phyloP scores from a whole-genome alignment of 2,797 vertebrate species.

The Hemibagrus guttatus region DNA sequence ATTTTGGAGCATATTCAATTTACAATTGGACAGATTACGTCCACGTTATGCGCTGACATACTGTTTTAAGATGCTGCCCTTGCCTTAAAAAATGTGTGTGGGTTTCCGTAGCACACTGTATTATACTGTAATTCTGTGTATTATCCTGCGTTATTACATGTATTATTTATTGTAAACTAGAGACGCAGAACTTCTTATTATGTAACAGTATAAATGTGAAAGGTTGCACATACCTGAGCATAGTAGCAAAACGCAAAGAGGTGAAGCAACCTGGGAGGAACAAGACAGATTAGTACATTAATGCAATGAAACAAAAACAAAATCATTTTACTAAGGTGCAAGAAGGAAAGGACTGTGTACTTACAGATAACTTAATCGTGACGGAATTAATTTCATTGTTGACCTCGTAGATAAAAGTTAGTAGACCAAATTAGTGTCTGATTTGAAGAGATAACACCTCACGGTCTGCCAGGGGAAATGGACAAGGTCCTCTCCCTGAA shows the following conservation, averaged over 20 bases:
- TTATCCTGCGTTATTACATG: background rate
- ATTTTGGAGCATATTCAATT: background rate
- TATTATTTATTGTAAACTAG: background rate
- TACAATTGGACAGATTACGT: background rate
- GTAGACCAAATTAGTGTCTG: constrained; percentile 34
- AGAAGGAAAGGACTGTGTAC: constrained; percentile 58
- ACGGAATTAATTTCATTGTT: constrained; percentile 74
- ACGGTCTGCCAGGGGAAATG: constrained; percentile 40
- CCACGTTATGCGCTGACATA: background rate
- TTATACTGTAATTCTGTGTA: too few relatives aligned
- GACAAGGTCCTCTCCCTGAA: constrained; percentile 35
- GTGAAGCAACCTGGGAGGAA: constrained; percentile 86
- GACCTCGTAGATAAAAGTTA: constrained; percentile 46
- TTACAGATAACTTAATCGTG: constrained; percentile 78
- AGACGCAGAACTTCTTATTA: background rate
- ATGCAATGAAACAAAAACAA: background rate
- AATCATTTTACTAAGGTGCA: constrained; percentile 1
- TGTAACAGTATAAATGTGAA: background rate
- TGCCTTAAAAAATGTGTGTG: background rate
- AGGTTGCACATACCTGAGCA: constrained; percentile 85
- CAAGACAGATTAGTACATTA: constrained; percentile 43
- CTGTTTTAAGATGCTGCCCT: background rate
- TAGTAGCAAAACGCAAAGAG: constrained; percentile 90
- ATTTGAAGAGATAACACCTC: constrained; percentile 34
- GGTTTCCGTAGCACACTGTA: background rate